phyloP scores from a whole-genome alignment of 2,113 vertebrate species.

The Acrocephalus kingi region DNA sequence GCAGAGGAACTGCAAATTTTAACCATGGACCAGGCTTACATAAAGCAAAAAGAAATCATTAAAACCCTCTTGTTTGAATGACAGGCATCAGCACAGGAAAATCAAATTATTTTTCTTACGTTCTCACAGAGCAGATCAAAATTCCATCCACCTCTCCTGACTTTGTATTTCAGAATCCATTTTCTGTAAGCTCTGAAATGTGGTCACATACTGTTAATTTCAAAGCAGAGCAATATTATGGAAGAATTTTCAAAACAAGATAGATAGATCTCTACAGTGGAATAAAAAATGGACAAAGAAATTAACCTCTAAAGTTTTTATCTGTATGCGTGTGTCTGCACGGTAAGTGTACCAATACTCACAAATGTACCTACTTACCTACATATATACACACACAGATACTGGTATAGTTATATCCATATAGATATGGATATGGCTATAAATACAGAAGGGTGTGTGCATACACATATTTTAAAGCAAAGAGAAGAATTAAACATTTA shows the following conservation, averaged over 20 bases:
- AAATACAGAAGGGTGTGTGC: neutral
- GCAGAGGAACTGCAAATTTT: neutral
- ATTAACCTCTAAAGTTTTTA: neutral
- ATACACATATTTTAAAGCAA: neutral
- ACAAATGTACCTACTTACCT: neutral
- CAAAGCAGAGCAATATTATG: neutral
- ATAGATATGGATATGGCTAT: neutral
- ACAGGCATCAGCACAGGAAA: neutral
- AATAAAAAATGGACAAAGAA: neutral
- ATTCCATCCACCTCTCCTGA: neutral
- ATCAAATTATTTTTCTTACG: neutral
- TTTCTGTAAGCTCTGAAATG: neutral
- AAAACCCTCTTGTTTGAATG: neutral
- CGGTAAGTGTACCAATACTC: neutral
- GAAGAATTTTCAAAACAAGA: neutral
- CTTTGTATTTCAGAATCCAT: neutral
- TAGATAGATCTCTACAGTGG: neutral
- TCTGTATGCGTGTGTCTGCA: neutral
- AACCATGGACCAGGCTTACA: neutral
- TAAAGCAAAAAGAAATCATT: neutral
- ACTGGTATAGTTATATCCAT: neutral
- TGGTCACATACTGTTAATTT: neutral
- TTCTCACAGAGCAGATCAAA: neutral
- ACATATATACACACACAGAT: neutral
- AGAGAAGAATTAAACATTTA: neutral